A percentile compares a stretch with the other conserved stretches of the same genome.
These are phyloP conservation scores for Equus quagga DNA, from an alignment of 2,113 vertebrate species.

Conservation along the genomic window DNA sequence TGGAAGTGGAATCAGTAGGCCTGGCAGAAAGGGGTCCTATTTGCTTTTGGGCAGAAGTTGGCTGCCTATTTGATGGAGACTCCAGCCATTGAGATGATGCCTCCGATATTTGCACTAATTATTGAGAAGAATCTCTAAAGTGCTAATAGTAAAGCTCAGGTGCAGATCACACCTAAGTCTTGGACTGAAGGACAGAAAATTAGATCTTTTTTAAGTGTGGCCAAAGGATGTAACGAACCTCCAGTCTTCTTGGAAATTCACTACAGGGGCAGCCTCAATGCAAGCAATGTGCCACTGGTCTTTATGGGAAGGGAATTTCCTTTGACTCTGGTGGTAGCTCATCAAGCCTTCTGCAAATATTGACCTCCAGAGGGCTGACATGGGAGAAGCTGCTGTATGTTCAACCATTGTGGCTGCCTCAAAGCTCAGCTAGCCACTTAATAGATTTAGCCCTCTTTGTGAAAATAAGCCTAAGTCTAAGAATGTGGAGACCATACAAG, in stretches of 20 bases:
- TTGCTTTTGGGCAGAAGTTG: constrained; percentile 92
- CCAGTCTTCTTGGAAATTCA: constrained; percentile 92
- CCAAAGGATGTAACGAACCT: constrained; percentile 92
- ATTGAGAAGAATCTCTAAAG: constrained; percentile 90
- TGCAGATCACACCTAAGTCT: constrained; percentile 88
- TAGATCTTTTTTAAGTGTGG: constrained; percentile 94
- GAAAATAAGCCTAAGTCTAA: constrained; percentile 94
- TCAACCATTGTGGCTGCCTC: constrained; percentile 91
- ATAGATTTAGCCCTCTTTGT: constrained; percentile 94
- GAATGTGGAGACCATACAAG: constrained; percentile 93
- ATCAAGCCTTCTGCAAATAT: constrained; percentile 91
- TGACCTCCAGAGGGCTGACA: constrained; percentile 93
- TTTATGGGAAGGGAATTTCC: constrained; percentile 94
- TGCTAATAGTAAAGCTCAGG: constrained; percentile 84
- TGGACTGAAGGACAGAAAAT: constrained; percentile 93
- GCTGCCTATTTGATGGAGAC: constrained; percentile 93
- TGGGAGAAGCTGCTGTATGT: constrained; percentile 92
- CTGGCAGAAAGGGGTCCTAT: constrained; percentile 90
- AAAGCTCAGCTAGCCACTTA: constrained; percentile 90
- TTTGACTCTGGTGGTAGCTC: constrained; percentile 94
- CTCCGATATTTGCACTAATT: constrained; percentile 89
- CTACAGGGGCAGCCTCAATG: constrained; percentile 86
- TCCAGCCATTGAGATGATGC: constrained; percentile 92
- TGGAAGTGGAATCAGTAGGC: constrained; percentile 84
- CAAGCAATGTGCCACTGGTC: constrained; percentile 86